Base-by-base conservation (phyloP, 2,888 invertebrate genomes). In the Cistogaster globosa region DNA sequence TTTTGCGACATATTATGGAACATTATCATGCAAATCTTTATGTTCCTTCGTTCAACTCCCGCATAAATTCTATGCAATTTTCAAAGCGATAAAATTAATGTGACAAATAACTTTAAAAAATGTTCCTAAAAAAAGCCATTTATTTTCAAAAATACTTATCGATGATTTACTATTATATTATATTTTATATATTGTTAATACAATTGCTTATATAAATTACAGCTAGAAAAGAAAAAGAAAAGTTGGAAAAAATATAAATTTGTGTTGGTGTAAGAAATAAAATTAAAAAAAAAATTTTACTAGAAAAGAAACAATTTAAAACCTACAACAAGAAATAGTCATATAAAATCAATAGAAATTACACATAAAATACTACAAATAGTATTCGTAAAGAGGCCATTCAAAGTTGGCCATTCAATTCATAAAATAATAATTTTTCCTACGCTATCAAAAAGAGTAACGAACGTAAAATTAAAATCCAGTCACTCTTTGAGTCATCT, bases 91-190 rank as follows among this genome's bases (percentile, higher is more conserved):
- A 68, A 57, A 78, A 78, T 74, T 57, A 78, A 78, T 53, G 42
- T 78, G 83, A 83, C 74, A 83, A 78, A 83, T 76, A 58, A 55
- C 51, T 75, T 75, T 58, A 20, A 18, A 69, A 74, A 69, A 5
- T 7, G 2, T 45, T 32, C 42, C 4, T n/a, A 22, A 9, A 58
- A 65, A 45, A 63, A 63, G 20, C 26, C 42, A 18, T 55, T 63
- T 72, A 55, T 48, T 45, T 57, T 51, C 7, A 45, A 69, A 72
- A 20, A 42, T 62, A 74, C 48, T 74, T 78, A 78, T 69, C 71
- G 74, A 57, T 74, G 72, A 68, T 78, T 74, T 83, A 74, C 57
- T 62, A 67, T 42, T 36, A 32, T 38, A 38, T 38, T 38, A 38
- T 12, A 42, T 12, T 12, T 42, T 3, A 42, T 7, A 53, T 71